Evolutionary conservation across 2,113 vertebrate genomes (phyloP).

Genomic region (Sebastes fasciatus): DNA sequence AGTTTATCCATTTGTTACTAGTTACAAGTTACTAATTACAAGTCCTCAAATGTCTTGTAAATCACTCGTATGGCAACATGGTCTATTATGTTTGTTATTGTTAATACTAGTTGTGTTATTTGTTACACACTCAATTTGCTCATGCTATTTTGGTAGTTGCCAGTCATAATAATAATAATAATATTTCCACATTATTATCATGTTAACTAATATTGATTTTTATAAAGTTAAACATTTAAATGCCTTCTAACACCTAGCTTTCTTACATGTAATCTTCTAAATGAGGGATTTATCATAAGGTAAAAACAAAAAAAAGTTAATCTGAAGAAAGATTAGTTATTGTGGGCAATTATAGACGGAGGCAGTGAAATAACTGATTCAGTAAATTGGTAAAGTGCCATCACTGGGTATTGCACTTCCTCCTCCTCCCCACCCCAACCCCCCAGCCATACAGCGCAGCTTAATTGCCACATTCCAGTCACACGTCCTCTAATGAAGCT

Average conservation of each 20-base stretch:
- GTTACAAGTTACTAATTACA: no score
- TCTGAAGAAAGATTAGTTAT: slow-evolving; percentile 24
- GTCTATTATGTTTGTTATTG: background rate
- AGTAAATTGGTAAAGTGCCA: slow-evolving; percentile 47
- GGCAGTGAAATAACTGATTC: slow-evolving; percentile 47
- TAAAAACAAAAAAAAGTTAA: background rate
- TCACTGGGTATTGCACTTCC: slow-evolving; percentile 20
- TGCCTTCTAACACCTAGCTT: background rate
- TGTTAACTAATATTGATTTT: background rate
- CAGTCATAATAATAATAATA: background rate
- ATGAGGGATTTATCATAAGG: background rate
- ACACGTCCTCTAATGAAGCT: slow-evolving; percentile 79
- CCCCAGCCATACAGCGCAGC: slow-evolving; percentile 32
- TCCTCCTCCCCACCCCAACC: slow-evolving; percentile 12
- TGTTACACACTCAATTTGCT: background rate
- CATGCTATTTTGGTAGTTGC: background rate
- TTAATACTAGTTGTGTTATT: background rate
- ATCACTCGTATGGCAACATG: background rate
- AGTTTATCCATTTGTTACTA: no score
- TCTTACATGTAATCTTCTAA: slow-evolving; percentile 7
- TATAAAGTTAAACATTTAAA: background rate
- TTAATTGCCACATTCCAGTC: slow-evolving; percentile 78
- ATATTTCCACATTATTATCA: background rate
- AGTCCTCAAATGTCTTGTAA: background rate
- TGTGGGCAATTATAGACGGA: slow-evolving; percentile 27